A percentile compares a stretch with the other conserved stretches of the same genome.
Conservation (phyloP, 2,797 vertebrate genomes). For the Oreochromis grahami region DNA sequence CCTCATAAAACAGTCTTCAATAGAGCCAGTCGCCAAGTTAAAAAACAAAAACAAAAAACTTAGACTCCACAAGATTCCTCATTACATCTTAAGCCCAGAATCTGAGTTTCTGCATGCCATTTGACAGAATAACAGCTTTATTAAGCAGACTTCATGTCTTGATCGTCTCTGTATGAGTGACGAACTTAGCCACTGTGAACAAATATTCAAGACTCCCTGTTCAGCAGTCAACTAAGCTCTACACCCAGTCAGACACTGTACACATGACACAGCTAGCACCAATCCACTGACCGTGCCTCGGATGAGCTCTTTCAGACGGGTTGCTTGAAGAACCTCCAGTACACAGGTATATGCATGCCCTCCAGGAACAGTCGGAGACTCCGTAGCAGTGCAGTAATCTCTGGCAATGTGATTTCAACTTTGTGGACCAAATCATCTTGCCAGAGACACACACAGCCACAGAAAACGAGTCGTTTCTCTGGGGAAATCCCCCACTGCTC, state of each 20-base stretch:
- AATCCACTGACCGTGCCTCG: background rate
- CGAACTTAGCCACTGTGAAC: slow-evolving; percentile 71
- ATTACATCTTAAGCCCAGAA: background rate
- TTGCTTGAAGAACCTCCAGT: background rate
- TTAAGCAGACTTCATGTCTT: background rate
- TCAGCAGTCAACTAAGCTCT: slow-evolving; percentile 61
- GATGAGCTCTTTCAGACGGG: background rate
- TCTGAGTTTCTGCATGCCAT: background rate
- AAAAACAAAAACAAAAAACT: background rate
- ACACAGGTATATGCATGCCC: background rate
- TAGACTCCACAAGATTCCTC: background rate
- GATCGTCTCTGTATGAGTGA: slow-evolving; percentile 31
- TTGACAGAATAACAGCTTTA: background rate
- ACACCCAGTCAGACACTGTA: slow-evolving; percentile 45
- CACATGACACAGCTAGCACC: background rate
- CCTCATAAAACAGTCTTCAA: background rate
- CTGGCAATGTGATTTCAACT: slow-evolving; percentile 98
- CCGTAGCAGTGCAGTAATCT: slow-evolving; percentile 86
- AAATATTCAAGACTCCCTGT: slow-evolving; percentile 38
- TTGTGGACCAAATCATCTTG: slow-evolving; percentile 53
- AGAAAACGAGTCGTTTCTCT: slow-evolving; percentile 3
- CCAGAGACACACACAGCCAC: slow-evolving; percentile 61
- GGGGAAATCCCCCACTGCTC: background rate
- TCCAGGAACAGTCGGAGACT: background rate
- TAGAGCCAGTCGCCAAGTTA: background rate